Evolutionary conservation across 2,797 vertebrate genomes (phyloP).

Genomic region (Coreius guichenoti): DNA sequence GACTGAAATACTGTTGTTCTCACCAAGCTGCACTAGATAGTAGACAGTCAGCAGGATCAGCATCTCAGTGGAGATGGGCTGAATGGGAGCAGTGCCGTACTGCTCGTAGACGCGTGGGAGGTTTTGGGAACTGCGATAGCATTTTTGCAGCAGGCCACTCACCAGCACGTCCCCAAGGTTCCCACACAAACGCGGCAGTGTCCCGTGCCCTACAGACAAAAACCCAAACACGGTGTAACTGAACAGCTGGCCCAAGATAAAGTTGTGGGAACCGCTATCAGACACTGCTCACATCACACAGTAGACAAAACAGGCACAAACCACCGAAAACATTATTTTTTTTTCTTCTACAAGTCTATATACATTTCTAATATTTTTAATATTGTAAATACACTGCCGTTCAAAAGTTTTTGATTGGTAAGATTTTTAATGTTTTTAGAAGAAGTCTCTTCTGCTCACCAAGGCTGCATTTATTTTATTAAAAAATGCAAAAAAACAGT

Average conservation of each 20-base stretch:
- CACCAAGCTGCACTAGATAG: constrained; percentile 97
- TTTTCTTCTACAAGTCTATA: neutral
- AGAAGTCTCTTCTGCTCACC: too few species aligned
- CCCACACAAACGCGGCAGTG: constrained; percentile 90
- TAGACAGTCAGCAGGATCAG: constrained; percentile 96
- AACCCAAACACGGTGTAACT: neutral
- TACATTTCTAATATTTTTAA: neutral
- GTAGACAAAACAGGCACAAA: constrained; percentile 1
- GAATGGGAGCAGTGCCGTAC: constrained; percentile 84
- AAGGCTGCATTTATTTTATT: too few species aligned
- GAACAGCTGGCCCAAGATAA: constrained; percentile 30
- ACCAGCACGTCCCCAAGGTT: constrained; percentile 90
- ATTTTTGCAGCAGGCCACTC: constrained; percentile 89
- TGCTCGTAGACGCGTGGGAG: constrained; percentile 91
- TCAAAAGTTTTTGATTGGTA: too few species aligned
- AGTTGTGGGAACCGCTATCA: constrained; percentile 15
- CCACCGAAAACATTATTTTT: neutral
- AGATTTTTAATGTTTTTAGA: too few species aligned
- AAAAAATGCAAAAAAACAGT: too few species aligned
- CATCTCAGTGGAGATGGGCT: constrained; percentile 94
- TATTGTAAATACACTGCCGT: neutral
- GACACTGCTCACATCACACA: neutral
- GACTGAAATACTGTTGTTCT: constrained; percentile 61
- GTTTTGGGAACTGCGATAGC: constrained; percentile 92
- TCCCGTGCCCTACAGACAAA: constrained; percentile 86